A percentile compares a stretch with the other conserved stretches of the same genome.
Conservation (phyloP, 2,113 vertebrate species). For the Leptosomus discolor region DNA sequence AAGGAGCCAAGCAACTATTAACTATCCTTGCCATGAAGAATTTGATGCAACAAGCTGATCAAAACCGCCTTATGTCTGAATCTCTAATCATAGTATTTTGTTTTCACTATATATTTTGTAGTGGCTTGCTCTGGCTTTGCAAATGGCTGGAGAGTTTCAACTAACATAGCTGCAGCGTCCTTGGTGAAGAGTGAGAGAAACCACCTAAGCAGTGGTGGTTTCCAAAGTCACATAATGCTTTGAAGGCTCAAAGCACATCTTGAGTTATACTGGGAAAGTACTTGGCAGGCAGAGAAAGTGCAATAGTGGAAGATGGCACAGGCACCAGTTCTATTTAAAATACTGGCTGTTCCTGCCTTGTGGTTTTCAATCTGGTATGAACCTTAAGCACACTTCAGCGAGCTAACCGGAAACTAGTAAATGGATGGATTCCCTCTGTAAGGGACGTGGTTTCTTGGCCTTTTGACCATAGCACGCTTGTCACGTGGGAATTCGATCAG, state of each 20-base stretch:
- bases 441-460: neutral
- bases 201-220: neutral
- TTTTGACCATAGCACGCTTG: rapidly evolving
- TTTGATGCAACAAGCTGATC: neutral
- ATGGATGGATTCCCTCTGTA: neutral
- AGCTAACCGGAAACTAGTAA: neutral
- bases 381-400: neutral
- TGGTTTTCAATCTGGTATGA: neutral
- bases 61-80: neutral
- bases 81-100: neutral
- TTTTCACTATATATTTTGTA: neutral
- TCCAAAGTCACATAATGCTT: neutral
- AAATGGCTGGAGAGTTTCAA: neutral
- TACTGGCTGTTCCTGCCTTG: neutral
- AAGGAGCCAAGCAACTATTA: neutral
- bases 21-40: neutral
- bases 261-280: neutral
- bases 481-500: neutral
- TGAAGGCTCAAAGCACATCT: neutral
- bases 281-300: neutral
- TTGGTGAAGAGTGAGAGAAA: neutral
- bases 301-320: neutral
- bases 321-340: neutral
- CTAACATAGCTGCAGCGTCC: neutral
- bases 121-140: neutral